These are phyloP conservation scores for Tenebrio molitor DNA, from an alignment of 1,140 invertebrate genomes.

Conservation along the genomic window DNA sequence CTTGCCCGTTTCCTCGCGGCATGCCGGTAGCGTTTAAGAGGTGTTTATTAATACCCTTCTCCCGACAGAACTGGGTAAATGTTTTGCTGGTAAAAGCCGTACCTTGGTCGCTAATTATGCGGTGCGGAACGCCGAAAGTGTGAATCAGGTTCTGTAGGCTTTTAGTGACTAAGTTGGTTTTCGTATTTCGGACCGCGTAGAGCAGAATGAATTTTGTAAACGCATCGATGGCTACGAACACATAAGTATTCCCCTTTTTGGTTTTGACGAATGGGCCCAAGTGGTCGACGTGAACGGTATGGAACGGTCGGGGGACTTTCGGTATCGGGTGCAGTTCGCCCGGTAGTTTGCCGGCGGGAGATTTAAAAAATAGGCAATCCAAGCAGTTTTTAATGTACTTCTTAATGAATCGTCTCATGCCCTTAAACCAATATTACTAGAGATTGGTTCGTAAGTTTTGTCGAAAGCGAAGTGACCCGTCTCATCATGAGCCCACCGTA, in stretches of 20 bases:
- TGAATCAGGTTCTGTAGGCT: constrained; percentile 8
- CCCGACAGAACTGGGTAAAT: constrained; percentile 49
- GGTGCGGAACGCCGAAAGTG: constrained; percentile 7
- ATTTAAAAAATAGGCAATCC: constrained; percentile 60
- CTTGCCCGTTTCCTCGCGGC: constrained; percentile 56
- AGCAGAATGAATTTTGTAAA: constrained; percentile 61
- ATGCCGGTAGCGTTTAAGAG: constrained; percentile 54
- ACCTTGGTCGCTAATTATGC: not conserved
- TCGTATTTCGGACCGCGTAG: constrained; percentile 56
- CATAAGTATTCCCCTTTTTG: not conserved
- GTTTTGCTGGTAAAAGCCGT: not conserved
- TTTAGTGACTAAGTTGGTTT: not conserved
- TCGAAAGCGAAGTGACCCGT: constrained; percentile 59
- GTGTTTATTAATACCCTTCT: constrained; percentile 47
- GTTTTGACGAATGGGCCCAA: constrained; percentile 58
- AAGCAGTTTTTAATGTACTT: constrained; percentile 60
- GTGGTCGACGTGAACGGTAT: constrained; percentile 51
- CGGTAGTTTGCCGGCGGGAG: constrained; percentile 55
- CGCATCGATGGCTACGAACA: constrained; percentile 61
- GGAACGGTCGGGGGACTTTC: constrained; percentile 55
- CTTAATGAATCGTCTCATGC: constrained; percentile 58
- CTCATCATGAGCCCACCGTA: constrained; percentile 62
- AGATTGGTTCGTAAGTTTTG: constrained; percentile 59
- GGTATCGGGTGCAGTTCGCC: constrained; percentile 60
- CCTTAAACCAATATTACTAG: constrained; percentile 60